These are phyloP conservation scores for Cyrtonyx montezumae DNA, from an alignment of 2,113 vertebrate species.

Conservation along the genomic window DNA sequence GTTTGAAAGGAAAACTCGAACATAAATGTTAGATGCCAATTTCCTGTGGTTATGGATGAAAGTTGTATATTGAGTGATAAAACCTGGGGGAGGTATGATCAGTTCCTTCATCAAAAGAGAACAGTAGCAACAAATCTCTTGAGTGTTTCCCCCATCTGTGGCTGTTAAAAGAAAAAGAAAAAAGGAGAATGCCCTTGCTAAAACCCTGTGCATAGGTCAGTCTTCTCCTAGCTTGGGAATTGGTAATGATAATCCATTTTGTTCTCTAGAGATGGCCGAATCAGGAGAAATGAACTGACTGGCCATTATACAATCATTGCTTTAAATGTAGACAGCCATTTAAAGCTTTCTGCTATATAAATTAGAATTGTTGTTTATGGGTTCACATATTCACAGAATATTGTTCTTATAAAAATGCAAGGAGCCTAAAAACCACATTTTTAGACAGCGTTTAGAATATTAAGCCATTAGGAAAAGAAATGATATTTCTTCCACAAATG, in stretches of 20 bases:
- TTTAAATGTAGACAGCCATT: not conserved
- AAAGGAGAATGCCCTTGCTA: not conserved
- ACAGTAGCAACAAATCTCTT: not conserved
- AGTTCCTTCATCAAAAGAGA: not conserved
- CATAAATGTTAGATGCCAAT: not conserved
- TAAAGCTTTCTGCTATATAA: not conserved
- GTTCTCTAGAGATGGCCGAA: not conserved
- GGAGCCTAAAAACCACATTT: not conserved
- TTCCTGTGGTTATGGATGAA: not conserved
- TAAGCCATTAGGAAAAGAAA: not conserved
- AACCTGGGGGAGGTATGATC: not conserved
- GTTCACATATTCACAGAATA: not conserved
- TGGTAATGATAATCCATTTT: conserved; percentile 12
- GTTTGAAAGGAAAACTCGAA: not conserved
- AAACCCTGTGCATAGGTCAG: not conserved
- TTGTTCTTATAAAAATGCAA: not conserved
- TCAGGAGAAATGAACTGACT: not conserved
- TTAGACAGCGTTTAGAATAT: not conserved
- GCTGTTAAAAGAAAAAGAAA: not conserved
- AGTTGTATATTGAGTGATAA: not conserved
- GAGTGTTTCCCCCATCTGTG: not conserved
- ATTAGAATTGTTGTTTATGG: not conserved
- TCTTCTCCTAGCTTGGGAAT: not conserved
- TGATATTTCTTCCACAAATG: not conserved
- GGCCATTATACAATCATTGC: not conserved